Percentiles rank a stretch among this genome's conserved stretches.
Conservation (phyloP, 2,113 vertebrate species). For the rat (Rattus norvegicus) region GRCr8 NC_086031.1:82876001-82876500, state of each 20-base stretch:
- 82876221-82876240: constrained; percentile 88
- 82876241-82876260: constrained; percentile 92
- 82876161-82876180: constrained; percentile 86
- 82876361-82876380: constrained; percentile 99
- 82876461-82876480: constrained; percentile 82
- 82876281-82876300: constrained; percentile 93
- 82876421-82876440: constrained; percentile 99
- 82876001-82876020: constrained; percentile 47
- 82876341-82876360: constrained; percentile 85
- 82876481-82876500: constrained; percentile 54
- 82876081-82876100: constrained; percentile 86
- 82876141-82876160: constrained; percentile 92
- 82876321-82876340: constrained; percentile 79
- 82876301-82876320: constrained; percentile 96
- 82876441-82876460: constrained; percentile 99
- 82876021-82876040: constrained; percentile 72
- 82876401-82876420: constrained; percentile 99
- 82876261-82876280: constrained; percentile 91
- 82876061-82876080: constrained; percentile 91
- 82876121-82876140: constrained; percentile 88
- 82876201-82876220: constrained; percentile 85
- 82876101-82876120: constrained; percentile 91
- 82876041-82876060: constrained; percentile 74
- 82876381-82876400: constrained; percentile 99
- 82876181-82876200: constrained; percentile 80